Evolutionary conservation across 2,888 invertebrate species (phyloP), one percentile per base, ranked within the genome.

Genomic region (Sinodicranocentrus sp.): DNA sequence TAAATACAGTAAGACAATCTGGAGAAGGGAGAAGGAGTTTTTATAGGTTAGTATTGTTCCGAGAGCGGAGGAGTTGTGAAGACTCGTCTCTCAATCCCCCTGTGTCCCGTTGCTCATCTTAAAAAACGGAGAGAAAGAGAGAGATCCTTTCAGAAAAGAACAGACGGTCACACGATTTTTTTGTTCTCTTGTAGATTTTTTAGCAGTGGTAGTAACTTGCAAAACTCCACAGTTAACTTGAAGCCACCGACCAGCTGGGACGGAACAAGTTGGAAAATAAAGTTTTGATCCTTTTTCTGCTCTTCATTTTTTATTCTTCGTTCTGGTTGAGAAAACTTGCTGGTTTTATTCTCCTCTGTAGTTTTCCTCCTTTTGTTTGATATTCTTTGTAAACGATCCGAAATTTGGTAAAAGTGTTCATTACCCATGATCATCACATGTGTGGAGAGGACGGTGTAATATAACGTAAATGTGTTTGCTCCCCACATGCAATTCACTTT

Each of bases 1-100:
- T 63, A 28, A 33, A 28, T 17, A 8, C n/a, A 63, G 63, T 17
- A 1, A 57, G 21, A 57, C n/a, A 63, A 63, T 63, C 63, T 67
- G 67, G 67, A 67, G 67, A 67, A 67, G 33, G n/a, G 63, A 57
- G 57, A 57, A 63, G 28, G n/a, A 33, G 23, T 59, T 63, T 6
- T 28, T 63, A 26, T 28, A 17, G n/a, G 28, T 63, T 28, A 33
- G 33, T 33, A 33, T 28, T 63, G 63, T 28, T 63, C 63, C 3
- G 23, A 28, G 63, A 63, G 63, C 39, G 63, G 39, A 63, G 28
- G 28, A 63, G 63, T 63, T 33, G 63, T 5, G 39, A 70, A 26
- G 25, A 28, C 28, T 57, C 57, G 72, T 72, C 72, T 72, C 72
- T 19, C 33, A 72, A 39, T 72, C 57, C 72, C 72, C 72, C 72